Evolutionary conservation across 2,888 invertebrate genomes (phyloP), one percentile per base, ranked within the genome.

Genomic region (Amphipoea oculea): DNA sequence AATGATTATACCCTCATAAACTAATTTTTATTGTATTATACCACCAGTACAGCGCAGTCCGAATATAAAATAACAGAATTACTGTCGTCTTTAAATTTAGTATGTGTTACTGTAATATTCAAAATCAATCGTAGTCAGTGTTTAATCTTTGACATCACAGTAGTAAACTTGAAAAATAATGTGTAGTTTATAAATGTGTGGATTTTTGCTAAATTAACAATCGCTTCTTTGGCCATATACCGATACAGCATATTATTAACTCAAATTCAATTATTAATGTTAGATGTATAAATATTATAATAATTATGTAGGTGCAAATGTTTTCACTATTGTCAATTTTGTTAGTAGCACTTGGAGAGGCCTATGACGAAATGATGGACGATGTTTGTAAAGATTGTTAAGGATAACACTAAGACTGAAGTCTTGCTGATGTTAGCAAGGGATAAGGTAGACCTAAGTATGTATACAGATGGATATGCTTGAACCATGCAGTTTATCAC

Each of bases 351-450:
- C 45, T 48, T 51, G 54, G 17, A 45, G 51, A 63, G 75, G 40
- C 40, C 17, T 29, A 5, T 42, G 36, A n/a, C n/a, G 17, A 51
- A 62, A 79, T 42, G 17, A 36, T 51, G 36, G 60, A 17, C 4
- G 36, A 45, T 29, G 14, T 29, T 48, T 51, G n/a, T 73, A 73
- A 62, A 51, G 12, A 17, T 42, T 63, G 29, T 83, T 65, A 57
- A 68, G 54, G 40, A 70, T 74, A 48, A 68, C 17, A 42, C n/a
- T 54, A 78, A 81, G 81, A 79, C 81, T 81, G 81, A 84, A 51
- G 65, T 84, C 48, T 17, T 78, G 65, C 45, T 60, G 23, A 63
- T n/a, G 54, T 12, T 65, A 36, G 51, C n/a, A 65, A 65, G 20
- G 45, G 45, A 65, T 70, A 54, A 48, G 9, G 36, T 79, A 60